Evolutionary conservation across 2,888 invertebrate genomes (phyloP), one percentile per base, ranked within the genome.

Genomic region (Fissipunctia ypsillon): DNA sequence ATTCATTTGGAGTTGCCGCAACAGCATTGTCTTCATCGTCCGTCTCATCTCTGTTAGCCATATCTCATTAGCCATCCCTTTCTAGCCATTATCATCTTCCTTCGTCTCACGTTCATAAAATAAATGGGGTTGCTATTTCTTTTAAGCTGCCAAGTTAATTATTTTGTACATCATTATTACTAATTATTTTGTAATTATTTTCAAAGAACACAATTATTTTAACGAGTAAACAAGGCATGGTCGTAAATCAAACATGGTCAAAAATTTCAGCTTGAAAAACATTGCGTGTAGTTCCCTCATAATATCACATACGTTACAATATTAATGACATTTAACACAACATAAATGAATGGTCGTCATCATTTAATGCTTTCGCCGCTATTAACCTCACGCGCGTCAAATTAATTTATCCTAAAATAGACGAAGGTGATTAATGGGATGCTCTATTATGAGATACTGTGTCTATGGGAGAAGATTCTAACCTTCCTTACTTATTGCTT

Each of bases 371-470:
- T 84, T 80, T 84, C 83, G 54, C 43, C 84, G 66, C 78, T 66
- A 83, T 85, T 76, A 78, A n/a, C 43, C 45, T 83, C 81, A 87
- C 83, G 80, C 76, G 77, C 65, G 69, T 63, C 71, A 84, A 78
- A 85, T 82, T 84, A 83, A 77, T 75, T 73, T 75, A 16, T 65
- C 71, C 75, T 41, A 74, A 85, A 85, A 86, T 86, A 85, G 69
- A 63, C n/a, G 35, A 56, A 69, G 45, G 65, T 81, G 80, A 87
- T 80, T 76, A 74, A 84, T 79, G 68, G 61, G 60, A 57, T 73
- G 68, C 43, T 63, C 68, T 80, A 83, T 85, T 83, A 87, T 74
- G 69, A 77, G 71, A 65, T 38, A n/a, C 63, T 45, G 57, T 45
- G 25, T 54, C 16, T 57, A 66, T 68, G 38, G 54, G 54, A 41